Base-by-base conservation (phyloP, 2,797 vertebrate genomes). In the Lepidocolaptes lacrymiger region DNA sequence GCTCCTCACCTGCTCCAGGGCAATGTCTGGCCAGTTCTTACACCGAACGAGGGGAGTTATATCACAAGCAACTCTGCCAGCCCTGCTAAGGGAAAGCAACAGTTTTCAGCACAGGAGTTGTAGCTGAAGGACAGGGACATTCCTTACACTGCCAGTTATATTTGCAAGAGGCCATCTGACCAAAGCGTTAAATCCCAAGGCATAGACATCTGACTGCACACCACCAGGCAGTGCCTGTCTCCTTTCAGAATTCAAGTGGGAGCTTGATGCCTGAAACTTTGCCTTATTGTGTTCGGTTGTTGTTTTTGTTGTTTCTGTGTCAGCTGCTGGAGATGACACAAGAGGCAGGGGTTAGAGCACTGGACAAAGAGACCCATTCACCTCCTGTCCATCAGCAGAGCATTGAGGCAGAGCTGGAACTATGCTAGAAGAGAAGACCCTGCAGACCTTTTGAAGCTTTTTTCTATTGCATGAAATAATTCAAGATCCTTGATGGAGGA, bases 321-420 rank as follows among this genome's bases (percentile, higher is more conserved):
- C 94, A 96, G 95, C 93, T 93, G 91, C 83, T 85, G 86, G 59
- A 86, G 86, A 97, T 95, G 95, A 96, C 93, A 96, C 77, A 72
- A 88, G 88, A 89, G 71, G 71, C 77, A 89, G 67, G 63, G 86
- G 77, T 73, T 56, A 44, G 88, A 92, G 75, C 68, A 13, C 52
- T 93, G 63, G 74, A 95, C 91, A 93, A 89, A 93, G 83, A 82
- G 80, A 89, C 61, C 73, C 37, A 48, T 96, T 96, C 90, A 91
- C 77, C 80, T 63, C 77, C 68, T 78, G 71, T 52, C 55, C 2
- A 12, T 85, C 91, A 95, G 80, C 85, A 67, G 83, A 90, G 80
- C 90, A 59, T 2, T 71, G 76, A 73, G 83, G 77, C 88, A 52
- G 69, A 78, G 71, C 80, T 90, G 90, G 69, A 90, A 27, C 55